Percentiles rank a stretch among this genome's conserved stretches.
These are phyloP conservation scores for Acipenser transmontanus DNA, from an alignment of 2,797 vertebrate genomes.

Conservation along the genomic window DNA sequence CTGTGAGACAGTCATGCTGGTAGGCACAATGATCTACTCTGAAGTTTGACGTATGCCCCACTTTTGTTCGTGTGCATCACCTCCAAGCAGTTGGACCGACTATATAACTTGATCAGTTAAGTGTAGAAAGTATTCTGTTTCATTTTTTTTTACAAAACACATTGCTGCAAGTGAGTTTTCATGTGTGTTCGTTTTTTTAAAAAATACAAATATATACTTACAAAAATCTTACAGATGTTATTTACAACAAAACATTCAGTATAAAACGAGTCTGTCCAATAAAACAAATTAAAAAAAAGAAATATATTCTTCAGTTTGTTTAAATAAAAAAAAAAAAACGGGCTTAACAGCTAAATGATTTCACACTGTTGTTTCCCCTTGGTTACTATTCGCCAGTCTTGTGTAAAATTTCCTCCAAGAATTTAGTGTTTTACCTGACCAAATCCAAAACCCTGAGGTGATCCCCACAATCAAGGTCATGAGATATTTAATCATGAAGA, in stretches of 20 bases:
- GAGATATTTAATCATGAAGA: constrained; percentile 97
- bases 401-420: constrained; percentile 96
- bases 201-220: constrained; percentile 94
- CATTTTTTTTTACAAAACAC: too few species aligned
- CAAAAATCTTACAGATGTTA: constrained; percentile 81
- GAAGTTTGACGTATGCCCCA: too few species aligned
- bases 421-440: constrained; percentile 92
- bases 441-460: constrained; percentile 96
- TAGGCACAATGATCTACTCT: too few species aligned
- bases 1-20: too few species aligned
- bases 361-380: constrained; percentile 89
- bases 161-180: too few species aligned
- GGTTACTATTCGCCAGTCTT: constrained; percentile 84
- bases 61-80: too few species aligned
- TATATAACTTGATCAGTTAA: too few species aligned
- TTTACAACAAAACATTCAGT: constrained; percentile 69
- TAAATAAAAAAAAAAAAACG: not conserved
- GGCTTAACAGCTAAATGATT: not conserved
- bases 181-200: constrained; percentile 16
- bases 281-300: constrained; percentile 23
- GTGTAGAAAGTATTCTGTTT: too few species aligned
- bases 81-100: too few species aligned
- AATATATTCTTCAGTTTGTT: constrained; percentile 38
- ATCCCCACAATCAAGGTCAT: constrained; percentile 96
- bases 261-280: constrained; percentile 24